Evolutionary conservation across 2,888 invertebrate species (phyloP).

Genomic region (Glyphotaelius pellucidus): DNA sequence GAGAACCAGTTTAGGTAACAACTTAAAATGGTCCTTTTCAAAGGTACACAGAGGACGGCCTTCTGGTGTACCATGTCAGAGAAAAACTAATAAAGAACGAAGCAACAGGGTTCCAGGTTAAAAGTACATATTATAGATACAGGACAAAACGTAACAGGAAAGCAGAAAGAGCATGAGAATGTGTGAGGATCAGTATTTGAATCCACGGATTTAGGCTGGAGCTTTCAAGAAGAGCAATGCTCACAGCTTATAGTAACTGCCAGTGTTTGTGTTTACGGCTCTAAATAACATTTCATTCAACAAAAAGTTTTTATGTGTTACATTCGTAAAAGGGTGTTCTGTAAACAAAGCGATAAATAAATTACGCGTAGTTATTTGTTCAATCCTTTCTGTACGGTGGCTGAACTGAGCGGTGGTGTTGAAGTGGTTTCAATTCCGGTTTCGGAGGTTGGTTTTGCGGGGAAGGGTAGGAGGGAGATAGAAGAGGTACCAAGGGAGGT

Average conservation of each 20-base stretch:
- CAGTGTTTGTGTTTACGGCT: neutral
- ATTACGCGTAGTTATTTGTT: neutral
- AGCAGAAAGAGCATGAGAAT: neutral
- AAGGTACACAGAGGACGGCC: constrained; percentile 1
- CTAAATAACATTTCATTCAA: constrained; percentile 2
- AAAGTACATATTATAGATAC: neutral
- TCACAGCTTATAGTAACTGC: neutral
- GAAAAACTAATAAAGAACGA: constrained; percentile 44
- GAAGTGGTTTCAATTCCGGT: neutral
- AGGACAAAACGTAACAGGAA: constrained; percentile 3
- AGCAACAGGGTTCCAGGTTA: neutral
- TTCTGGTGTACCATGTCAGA: constrained; percentile 26
- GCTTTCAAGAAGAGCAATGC: constrained; percentile 1
- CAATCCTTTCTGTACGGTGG: constrained; percentile 36
- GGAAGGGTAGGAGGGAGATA: constrained; percentile 13
- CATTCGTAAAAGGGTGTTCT: neutral
- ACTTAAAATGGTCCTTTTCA: constrained; percentile 7
- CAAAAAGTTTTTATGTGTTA: neutral
- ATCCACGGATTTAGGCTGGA: neutral
- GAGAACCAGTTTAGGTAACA: constrained; percentile 38
- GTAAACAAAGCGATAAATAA: neutral
- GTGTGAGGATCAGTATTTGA: neutral
- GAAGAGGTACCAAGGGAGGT: constrained; percentile 37
- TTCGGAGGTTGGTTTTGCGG: neutral
- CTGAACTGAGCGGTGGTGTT: neutral